Base-by-base conservation (phyloP, 2,113 vertebrate genomes). In the Sciurus niger region DNA sequence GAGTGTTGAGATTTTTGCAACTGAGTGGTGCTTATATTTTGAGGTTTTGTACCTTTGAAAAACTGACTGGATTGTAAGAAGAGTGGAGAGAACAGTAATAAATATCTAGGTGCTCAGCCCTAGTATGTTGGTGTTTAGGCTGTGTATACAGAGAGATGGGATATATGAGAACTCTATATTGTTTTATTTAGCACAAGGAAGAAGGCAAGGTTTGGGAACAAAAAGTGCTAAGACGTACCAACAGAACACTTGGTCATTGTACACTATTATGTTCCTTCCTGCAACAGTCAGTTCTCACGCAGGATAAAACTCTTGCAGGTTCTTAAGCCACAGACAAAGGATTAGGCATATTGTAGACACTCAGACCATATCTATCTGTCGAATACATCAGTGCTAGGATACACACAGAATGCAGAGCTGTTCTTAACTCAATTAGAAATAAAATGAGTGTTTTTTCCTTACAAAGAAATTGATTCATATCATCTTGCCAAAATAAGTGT, bases 381-480 rank as follows among this genome's bases (percentile, higher is more conserved):
- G 80, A 91, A 48, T 65, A 22, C 4, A 55, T 65, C 43, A 40
- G 14, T 40, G 2, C n/a, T 84, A 90, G 72, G 30, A 70, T 55
- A 40, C 34, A 46, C 30, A 28, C 7, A 22, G 25, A 67, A 60
- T 79, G 34, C 12, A 87, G 0, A 51, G 48, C 3, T 94, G 4
- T 82, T 74, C 20, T 53, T 67, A 90, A n/a, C 43, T 79, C 63
- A 87, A n/a, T 89, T 68, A 77, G 18, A 74, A 93, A 79, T 55
- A 83, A 94, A 70, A 84, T 65, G 40, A 73, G 6, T 18, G 12
- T 20, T 74, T 87, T 89, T 93, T 79, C 80, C 46, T 70, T 87
- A 58, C 16, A 74, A 83, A 82, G 8, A 84, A 93, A 87, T 77
- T 67, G 70, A 78, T 94, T 80, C 53, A 32, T 78, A 51, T 84